A percentile compares a stretch with the other conserved stretches of the same genome.
These are phyloP conservation scores for Griposia aprilina DNA, from an alignment of 2,888 invertebrate genomes.

Conservation along the genomic window DNA sequence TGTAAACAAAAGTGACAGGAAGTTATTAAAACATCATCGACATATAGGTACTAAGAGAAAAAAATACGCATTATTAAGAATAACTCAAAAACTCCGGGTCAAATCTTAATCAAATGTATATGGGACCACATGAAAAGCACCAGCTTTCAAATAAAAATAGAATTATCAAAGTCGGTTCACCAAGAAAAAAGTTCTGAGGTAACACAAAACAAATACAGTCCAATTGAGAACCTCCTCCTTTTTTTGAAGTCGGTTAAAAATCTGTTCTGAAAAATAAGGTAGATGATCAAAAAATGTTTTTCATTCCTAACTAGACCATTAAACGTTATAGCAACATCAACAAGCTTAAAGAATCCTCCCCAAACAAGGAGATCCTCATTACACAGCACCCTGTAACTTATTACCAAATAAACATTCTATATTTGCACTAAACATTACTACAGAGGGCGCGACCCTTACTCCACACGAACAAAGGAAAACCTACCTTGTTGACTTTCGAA, in stretches of 20 bases:
- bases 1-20: too few relatives aligned
- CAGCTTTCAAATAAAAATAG: too few relatives aligned
- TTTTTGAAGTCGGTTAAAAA: neutral
- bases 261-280: neutral
- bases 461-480: neutral
- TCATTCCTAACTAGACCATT: constrained; percentile 26
- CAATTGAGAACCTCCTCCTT: too few relatives aligned
- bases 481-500: neutral
- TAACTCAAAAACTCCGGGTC: too few relatives aligned
- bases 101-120: too few relatives aligned
- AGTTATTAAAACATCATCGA: too few relatives aligned
- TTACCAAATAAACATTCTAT: constrained; percentile 62
- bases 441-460: constrained; percentile 52
- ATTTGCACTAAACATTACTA: constrained; percentile 59
- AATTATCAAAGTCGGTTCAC: too few relatives aligned
- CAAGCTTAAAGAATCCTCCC: constrained; percentile 57
- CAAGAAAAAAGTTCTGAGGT: too few relatives aligned
- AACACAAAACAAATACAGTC: too few relatives aligned
- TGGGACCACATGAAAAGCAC: too few relatives aligned
- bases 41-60: too few relatives aligned
- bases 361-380: constrained; percentile 53
- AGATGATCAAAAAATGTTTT: neutral
- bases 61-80: too few relatives aligned
- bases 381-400: constrained; percentile 63
- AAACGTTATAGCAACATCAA: constrained; percentile 41